Evolutionary conservation across 2,888 invertebrate genomes (phyloP), one percentile per base, ranked within the genome.

Genomic region (Philhelius pedissequus): DNA sequence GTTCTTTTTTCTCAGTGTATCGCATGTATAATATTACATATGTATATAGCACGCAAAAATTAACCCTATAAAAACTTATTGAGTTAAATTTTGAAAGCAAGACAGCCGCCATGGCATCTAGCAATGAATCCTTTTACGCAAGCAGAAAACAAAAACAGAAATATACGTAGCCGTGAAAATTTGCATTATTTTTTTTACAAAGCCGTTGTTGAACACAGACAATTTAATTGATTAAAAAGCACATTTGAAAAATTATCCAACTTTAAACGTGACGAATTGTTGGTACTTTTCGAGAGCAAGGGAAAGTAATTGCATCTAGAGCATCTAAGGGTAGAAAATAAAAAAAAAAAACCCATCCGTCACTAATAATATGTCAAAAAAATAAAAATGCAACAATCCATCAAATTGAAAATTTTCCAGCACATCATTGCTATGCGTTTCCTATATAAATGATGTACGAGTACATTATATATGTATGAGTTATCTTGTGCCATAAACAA

Each of bases 221-320:
- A 79, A 83, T 62, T 60, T 68, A 50, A 45, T 68, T 56, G 56
- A 62, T 62, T 62, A 62, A 50, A 64, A 64, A 69, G n/a, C 48
- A 25, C 22, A 60, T 82, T 68, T 48, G 50, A 50, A 70, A 79
- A 79, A 70, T 56, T 40, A 83, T 79, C 15, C 50, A 62, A 66
- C 35, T 13, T 30, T 60, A 58, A 62, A 68, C 73, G 78, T 74
- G 74, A 79, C 83, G 58, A 79, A 83, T 83, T 74, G 62, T 9
- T 77, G 60, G 58, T n/a, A 62, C 30, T 27, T 45, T 56, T 45
- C 20, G 15, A 48, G 48, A 58, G 56, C 13, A 69, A 45, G 54
- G 45, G 54, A 60, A 30, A 75, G 58, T 66, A 62, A 80, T 71
- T 35, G 38, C 40, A 13, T 50, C 15, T 62, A 62, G 32, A 7